Conservation (phyloP, 2,888 invertebrate species). For the Globia sparganii region DNA sequence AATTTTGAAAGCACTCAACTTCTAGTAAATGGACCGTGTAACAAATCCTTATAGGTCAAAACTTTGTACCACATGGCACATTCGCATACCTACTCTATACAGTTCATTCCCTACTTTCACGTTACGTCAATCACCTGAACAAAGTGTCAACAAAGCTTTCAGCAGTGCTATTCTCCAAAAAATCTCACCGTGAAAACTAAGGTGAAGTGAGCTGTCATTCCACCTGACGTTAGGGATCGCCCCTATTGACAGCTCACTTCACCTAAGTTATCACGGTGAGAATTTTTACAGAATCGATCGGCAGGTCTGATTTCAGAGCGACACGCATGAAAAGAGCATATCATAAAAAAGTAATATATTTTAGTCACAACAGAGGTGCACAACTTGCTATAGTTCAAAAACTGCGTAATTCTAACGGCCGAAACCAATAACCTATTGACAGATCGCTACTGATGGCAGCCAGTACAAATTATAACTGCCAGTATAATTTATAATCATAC, state of each 20-base stretch:
- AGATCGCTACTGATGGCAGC: no score
- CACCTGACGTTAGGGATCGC: no score
- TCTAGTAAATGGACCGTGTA: conserved; percentile 3
- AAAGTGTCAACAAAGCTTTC: conserved; percentile 37
- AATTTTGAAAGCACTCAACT: conserved; percentile 14
- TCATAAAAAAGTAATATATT: neutral
- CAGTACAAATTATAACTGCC: no score
- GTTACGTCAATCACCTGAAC: conserved; percentile 48
- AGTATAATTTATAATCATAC: no score
- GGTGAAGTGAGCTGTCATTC: no score
- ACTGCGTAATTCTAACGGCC: neutral
- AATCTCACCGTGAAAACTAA: no score
- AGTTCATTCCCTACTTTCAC: conserved; percentile 20
- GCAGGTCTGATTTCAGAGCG: conserved; percentile 29
- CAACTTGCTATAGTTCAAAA: no score
- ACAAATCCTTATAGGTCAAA: conserved; percentile 17
- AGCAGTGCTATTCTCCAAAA: no score
- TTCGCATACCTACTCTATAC: neutral
- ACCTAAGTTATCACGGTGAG: no score
- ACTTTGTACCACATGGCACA: conserved; percentile 6
- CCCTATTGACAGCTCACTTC: no score
- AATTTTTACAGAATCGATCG: no score
- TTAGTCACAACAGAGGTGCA: neutral
- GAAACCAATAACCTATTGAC: no score
- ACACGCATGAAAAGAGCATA: conserved; percentile 24